Conservation (phyloP, 1,140 invertebrate species). For the Dinoponera quadriceps region DNA sequence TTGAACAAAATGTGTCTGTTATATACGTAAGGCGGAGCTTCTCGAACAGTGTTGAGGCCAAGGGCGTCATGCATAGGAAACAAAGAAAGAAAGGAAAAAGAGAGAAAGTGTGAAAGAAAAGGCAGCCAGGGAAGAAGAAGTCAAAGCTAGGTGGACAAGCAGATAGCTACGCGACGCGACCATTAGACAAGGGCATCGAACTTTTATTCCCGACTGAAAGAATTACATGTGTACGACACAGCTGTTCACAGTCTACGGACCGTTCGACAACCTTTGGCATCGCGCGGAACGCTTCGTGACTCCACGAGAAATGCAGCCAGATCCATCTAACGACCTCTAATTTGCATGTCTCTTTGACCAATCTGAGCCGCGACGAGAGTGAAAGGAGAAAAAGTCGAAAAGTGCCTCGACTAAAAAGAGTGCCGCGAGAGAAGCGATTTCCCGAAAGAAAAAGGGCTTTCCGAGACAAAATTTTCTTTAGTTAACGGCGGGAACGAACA, state of each 20-base stretch:
- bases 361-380: not conserved
- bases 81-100: slow-evolving; percentile 4
- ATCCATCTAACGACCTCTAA: slow-evolving; percentile 10
- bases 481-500: no score
- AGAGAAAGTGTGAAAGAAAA: not conserved
- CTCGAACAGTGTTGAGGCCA: no score
- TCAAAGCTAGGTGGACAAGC: not conserved
- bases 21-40: no score
- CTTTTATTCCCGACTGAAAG: slow-evolving; percentile 65
- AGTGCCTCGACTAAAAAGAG: slow-evolving; percentile 25
- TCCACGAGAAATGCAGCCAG: not conserved
- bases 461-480: no score
- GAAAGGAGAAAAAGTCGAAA: no score
- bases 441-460: no score
- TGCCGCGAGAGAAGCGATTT: no score
- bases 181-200: slow-evolving; percentile 66
- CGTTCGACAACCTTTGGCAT: slow-evolving; percentile 17
- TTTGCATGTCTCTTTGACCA: slow-evolving; percentile 18
- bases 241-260: not conserved
- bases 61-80: not conserved
- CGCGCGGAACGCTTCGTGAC: slow-evolving; percentile 1
- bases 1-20: no score
- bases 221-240: slow-evolving; percentile 9
- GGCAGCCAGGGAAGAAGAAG: not conserved
- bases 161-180: not conserved